Conservation (phyloP, 92 coral and sea anemone genomes). For the Galaxea fascicularis region DNA sequence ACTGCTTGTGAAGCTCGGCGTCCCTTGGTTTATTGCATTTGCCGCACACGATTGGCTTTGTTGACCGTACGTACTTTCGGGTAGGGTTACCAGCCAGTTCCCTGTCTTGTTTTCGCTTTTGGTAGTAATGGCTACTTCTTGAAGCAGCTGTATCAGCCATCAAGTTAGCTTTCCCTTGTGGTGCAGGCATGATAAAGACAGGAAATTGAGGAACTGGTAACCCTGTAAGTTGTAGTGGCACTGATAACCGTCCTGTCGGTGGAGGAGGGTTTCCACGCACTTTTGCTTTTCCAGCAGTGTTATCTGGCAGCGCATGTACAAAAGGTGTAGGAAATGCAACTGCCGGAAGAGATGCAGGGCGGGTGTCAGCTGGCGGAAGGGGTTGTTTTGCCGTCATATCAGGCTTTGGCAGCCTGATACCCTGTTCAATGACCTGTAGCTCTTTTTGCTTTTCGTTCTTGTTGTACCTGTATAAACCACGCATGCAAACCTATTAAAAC, state of each 20-base stretch:
- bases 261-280: not conserved
- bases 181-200: no score
- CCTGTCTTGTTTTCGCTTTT: no score
- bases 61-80: not conserved
- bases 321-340: conserved; percentile 55
- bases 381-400: conserved; percentile 13
- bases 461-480: no score
- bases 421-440: conserved; percentile 54
- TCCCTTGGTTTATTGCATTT: conserved; percentile 38
- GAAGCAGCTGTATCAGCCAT: no score
- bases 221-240: no score
- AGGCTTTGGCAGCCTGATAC: conserved; percentile 28
- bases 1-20: conserved; percentile 45
- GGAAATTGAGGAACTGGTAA: no score
- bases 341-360: conserved; percentile 37
- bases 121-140: no score
- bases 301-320: conserved; percentile 11
- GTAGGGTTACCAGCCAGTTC: no score
- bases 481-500: no score
- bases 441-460: conserved; percentile 52
- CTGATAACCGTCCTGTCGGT: no score
- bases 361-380: conserved; percentile 40
- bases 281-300: conserved; percentile 51
- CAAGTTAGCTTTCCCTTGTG: no score
- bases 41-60: conserved; percentile 14